These are phyloP conservation scores for Petroica traversi DNA, from an alignment of 2,113 vertebrate species.

Conservation along the genomic window DNA sequence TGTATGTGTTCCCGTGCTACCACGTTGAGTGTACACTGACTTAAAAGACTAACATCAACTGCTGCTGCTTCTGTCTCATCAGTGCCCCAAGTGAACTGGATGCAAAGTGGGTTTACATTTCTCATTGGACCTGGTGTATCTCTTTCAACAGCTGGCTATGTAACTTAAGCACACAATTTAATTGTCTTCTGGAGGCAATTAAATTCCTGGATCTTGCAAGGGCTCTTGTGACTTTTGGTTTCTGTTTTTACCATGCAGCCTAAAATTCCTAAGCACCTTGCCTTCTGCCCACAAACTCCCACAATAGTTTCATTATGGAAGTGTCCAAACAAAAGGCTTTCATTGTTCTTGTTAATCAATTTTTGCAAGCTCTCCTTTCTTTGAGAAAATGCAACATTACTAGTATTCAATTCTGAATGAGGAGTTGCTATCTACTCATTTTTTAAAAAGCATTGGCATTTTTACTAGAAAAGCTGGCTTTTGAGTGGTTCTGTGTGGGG, in stretches of 20 bases:
- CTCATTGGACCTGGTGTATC: neutral
- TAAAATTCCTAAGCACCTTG: neutral
- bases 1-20: neutral
- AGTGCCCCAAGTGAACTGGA: neutral
- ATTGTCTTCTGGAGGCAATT: neutral
- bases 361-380: neutral
- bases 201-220: neutral
- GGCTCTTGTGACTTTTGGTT: neutral
- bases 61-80: neutral
- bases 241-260: neutral
- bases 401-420: neutral
- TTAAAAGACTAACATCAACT: neutral
- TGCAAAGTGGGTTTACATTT: neutral
- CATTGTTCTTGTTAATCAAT: neutral
- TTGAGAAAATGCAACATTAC: neutral
- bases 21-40: fast-evolving
- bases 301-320: neutral
- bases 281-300: neutral
- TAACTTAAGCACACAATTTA: neutral
- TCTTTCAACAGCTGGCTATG: neutral
- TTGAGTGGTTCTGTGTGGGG: neutral
- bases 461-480: neutral
- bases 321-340: neutral
- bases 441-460: neutral
- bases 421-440: neutral